A percentile compares a stretch with the other conserved stretches of the same genome.
These are phyloP conservation scores for Nothoprocta perdicaria DNA, from an alignment of 2,113 vertebrate genomes.

Conservation along the genomic window DNA sequence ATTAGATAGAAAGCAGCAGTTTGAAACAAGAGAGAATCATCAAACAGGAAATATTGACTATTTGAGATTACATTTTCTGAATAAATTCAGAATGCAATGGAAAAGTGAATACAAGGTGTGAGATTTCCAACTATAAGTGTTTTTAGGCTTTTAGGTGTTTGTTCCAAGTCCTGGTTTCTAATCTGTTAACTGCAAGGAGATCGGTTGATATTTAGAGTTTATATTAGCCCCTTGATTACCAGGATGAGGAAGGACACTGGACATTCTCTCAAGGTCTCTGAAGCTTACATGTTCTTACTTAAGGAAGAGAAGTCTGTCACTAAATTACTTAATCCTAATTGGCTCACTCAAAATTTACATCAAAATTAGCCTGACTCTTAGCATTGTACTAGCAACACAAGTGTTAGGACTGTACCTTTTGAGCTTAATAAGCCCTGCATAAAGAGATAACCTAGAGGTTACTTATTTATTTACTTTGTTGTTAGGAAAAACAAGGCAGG, in stretches of 20 bases:
- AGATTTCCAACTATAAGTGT: neutral
- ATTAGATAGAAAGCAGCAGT: neutral
- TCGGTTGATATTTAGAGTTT: neutral
- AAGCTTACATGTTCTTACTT: neutral
- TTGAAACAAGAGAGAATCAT: neutral
- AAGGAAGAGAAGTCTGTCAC: neutral
- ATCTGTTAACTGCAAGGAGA: neutral
- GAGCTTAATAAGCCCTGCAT: neutral
- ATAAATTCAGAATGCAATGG: neutral
- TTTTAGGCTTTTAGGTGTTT: neutral
- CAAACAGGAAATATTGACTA: neutral
- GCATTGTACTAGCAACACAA: neutral
- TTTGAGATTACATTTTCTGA: neutral
- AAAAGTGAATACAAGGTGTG: neutral
- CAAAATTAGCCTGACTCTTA: neutral
- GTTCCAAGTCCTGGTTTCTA: neutral
- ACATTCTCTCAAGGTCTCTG: neutral
- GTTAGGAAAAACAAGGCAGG: neutral
- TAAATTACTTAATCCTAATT: neutral
- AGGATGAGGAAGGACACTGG: neutral
- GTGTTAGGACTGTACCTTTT: neutral
- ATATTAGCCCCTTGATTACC: neutral
- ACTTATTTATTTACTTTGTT: neutral
- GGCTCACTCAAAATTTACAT: neutral
- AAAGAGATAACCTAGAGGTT: neutral